These are phyloP conservation scores for Anseranas semipalmata DNA, from an alignment of 2,113 vertebrate species.

Conservation along the genomic window DNA sequence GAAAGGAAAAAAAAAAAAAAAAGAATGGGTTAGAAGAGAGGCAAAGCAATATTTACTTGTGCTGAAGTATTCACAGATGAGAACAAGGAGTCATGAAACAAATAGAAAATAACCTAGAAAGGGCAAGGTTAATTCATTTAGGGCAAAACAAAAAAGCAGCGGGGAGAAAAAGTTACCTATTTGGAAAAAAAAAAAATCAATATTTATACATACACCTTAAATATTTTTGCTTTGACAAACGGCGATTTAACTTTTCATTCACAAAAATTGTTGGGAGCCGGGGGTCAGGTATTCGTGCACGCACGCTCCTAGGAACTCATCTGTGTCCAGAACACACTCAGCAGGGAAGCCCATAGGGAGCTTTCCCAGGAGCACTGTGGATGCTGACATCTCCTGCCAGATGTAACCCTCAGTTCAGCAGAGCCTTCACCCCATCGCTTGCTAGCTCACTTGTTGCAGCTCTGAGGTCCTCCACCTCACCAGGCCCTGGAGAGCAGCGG, in stretches of 20 bases:
- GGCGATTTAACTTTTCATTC: background rate
- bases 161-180: background rate
- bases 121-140: background rate
- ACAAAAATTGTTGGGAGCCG: background rate
- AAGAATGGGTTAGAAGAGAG: background rate
- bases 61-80: background rate
- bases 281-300: fast-evolving
- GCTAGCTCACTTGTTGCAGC: fast-evolving
- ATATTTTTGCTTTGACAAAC: background rate
- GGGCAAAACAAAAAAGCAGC: background rate
- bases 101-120: background rate
- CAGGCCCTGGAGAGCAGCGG: background rate
- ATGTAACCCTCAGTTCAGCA: background rate
- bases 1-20: fast-evolving
- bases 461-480: background rate
- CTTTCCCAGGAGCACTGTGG: background rate
- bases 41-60: background rate
- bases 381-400: background rate
- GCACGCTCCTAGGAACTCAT: background rate
- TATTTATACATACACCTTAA: background rate
- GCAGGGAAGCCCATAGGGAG: fast-evolving
- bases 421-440: background rate
- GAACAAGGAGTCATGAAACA: background rate
- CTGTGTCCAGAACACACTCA: background rate
- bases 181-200: background rate